These are phyloP conservation scores for Hypolimnas misippus DNA, from an alignment of 2,888 invertebrate species.

Conservation along the genomic window DNA sequence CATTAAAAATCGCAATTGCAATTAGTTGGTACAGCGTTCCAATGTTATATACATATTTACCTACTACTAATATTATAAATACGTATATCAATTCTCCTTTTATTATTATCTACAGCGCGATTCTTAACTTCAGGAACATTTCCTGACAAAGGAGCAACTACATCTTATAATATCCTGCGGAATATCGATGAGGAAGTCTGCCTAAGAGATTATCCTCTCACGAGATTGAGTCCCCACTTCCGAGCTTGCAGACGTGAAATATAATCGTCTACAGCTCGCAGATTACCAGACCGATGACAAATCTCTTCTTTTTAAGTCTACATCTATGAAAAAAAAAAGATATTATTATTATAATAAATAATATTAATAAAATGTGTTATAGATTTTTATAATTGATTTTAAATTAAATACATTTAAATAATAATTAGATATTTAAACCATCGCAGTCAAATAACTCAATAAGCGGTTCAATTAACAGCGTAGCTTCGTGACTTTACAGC, in stretches of 20 bases:
- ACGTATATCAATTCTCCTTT: background rate
- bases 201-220: slow-evolving; percentile 68
- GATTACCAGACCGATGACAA: slow-evolving; percentile 29
- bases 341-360: no score
- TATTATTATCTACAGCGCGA: background rate
- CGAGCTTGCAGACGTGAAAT: slow-evolving; percentile 33
- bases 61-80: background rate
- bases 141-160: slow-evolving; percentile 26
- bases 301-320: slow-evolving; percentile 15
- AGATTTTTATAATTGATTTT: no score
- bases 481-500: no score
- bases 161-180: slow-evolving; percentile 50
- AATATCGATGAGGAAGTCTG: slow-evolving; percentile 55
- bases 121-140: slow-evolving; percentile 7
- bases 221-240: slow-evolving; percentile 51
- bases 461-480: no score
- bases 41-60: no score
- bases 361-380: no score
- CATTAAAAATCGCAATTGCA: no score
- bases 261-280: slow-evolving; percentile 34
- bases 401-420: no score
- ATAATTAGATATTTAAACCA: no score
- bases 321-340: background rate
- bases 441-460: no score
- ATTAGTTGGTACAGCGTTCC: no score